A percentile compares a stretch with the other conserved stretches of the same genome.
phyloP scores from a whole-genome alignment of 2,113 vertebrate species.

The Emberiza fucata region DNA sequence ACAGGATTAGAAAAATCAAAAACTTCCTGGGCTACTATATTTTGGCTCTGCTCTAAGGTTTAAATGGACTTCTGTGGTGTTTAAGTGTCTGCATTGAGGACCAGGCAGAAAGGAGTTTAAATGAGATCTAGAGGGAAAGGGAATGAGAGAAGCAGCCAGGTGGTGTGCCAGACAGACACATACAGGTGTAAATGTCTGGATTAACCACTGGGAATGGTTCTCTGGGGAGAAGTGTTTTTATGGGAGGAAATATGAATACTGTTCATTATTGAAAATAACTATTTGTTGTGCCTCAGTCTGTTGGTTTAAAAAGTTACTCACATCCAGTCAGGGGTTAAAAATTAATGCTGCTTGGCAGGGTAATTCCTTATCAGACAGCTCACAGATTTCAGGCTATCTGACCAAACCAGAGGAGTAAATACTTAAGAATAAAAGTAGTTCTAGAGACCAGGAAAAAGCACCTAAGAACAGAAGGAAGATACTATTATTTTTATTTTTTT shows the following conservation, averaged over 20 bases:
- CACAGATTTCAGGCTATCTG: not conserved
- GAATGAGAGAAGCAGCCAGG: not conserved
- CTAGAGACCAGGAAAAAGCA: not conserved
- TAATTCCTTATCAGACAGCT: not conserved
- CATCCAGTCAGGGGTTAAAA: not conserved
- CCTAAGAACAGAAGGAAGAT: not conserved
- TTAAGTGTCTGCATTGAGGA: not conserved
- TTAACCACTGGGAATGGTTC: not conserved
- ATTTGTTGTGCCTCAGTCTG: not conserved
- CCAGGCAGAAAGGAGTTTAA: not conserved
- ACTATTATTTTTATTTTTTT: no score
- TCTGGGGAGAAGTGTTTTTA: not conserved
- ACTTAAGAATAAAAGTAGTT: not conserved
- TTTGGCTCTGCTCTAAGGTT: not conserved
- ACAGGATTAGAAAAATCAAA: not conserved
- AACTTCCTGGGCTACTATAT: not conserved
- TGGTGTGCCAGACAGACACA: no score
- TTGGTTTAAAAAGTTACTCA: not conserved
- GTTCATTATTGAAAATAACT: not conserved
- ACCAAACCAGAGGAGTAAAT: not conserved
- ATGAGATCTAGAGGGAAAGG: not conserved
- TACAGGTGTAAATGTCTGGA: not conserved
- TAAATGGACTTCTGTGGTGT: not conserved
- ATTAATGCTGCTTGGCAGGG: not conserved
- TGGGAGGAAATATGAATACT: not conserved